A percentile compares a stretch with the other conserved stretches of the same genome.
Evolutionary conservation across 2,888 invertebrate genomes (phyloP).

Genomic region (Melinaea menophilus): DNA sequence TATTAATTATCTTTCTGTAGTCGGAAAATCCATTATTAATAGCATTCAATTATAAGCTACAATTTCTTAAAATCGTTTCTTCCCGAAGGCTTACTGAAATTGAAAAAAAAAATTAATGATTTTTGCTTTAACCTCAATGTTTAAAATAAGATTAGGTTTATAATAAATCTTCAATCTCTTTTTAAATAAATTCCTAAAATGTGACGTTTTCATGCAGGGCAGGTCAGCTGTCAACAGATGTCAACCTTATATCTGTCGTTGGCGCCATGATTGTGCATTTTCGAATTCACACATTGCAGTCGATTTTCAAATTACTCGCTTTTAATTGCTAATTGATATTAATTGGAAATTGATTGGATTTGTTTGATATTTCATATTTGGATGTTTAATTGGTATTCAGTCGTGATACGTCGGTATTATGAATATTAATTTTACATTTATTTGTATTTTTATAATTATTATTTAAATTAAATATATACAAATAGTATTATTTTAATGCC

Average conservation of each 20-base stretch:
- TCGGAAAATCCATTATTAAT: slow-evolving; percentile 4
- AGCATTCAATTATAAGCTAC: slow-evolving; percentile 5
- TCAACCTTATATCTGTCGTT: slow-evolving; percentile 64
- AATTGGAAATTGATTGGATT: slow-evolving; percentile 8
- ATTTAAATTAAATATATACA: background rate
- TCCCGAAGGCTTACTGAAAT: background rate
- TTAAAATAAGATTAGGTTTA: too few species aligned
- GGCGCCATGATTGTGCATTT: slow-evolving; percentile 62
- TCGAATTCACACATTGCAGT: slow-evolving; percentile 59
- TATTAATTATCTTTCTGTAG: slow-evolving; percentile 3
- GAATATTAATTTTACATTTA: too few species aligned
- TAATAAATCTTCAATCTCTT: too few species aligned
- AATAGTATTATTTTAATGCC: background rate
- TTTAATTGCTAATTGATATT: slow-evolving; percentile 56
- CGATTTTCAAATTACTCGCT: slow-evolving; percentile 44
- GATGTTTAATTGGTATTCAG: background rate
- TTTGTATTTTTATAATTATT: too few species aligned
- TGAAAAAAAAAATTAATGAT: background rate
- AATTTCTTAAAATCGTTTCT: slow-evolving; percentile 2
- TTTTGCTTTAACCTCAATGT: background rate
- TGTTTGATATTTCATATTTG: background rate
- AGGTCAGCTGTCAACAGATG: slow-evolving; percentile 41
- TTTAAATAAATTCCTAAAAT: too few species aligned
- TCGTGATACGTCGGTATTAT: too few species aligned
- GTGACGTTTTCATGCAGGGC: too few species aligned